A percentile compares a stretch with the other conserved stretches of the same genome.
Evolutionary conservation across 2,113 vertebrate genomes (phyloP).

Genomic region (Heloderma charlesbogerti): DNA sequence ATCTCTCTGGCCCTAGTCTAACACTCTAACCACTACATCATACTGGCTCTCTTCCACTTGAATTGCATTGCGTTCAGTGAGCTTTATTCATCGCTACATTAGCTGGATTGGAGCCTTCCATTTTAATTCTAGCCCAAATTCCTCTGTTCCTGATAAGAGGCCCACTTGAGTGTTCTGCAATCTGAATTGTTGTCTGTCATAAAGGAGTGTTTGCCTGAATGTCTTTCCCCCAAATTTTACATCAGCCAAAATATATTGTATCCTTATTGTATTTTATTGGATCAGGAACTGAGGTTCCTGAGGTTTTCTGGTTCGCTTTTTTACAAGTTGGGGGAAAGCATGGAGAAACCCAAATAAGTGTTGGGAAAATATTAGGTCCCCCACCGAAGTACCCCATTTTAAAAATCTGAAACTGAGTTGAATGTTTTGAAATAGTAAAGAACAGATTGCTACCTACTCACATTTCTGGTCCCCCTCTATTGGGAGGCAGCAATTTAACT

Average conservation of each 20-base stretch:
- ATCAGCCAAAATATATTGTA: neutral
- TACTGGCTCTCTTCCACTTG: neutral
- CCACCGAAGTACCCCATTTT: neutral
- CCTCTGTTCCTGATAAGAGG: neutral
- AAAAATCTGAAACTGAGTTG: neutral
- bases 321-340: neutral
- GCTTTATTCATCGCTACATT: neutral
- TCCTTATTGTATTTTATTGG: neutral
- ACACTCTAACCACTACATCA: neutral
- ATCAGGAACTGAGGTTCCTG: constrained; percentile 16
- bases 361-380: neutral
- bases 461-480: neutral
- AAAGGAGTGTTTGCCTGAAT: neutral
- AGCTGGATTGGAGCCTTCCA: neutral
- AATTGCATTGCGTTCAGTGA: neutral
- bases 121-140: neutral
- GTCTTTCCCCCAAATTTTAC: neutral
- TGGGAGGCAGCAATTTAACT: neutral
- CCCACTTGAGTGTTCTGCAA: neutral
- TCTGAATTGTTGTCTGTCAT: neutral
- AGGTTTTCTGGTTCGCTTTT: neutral
- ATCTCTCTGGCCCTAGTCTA: neutral
- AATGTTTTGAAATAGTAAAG: neutral
- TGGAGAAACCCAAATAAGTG: neutral
- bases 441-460: constrained; percentile 1